Base-by-base conservation (phyloP, 1,140 invertebrate species). In the Sitophilus oryzae region DNA sequence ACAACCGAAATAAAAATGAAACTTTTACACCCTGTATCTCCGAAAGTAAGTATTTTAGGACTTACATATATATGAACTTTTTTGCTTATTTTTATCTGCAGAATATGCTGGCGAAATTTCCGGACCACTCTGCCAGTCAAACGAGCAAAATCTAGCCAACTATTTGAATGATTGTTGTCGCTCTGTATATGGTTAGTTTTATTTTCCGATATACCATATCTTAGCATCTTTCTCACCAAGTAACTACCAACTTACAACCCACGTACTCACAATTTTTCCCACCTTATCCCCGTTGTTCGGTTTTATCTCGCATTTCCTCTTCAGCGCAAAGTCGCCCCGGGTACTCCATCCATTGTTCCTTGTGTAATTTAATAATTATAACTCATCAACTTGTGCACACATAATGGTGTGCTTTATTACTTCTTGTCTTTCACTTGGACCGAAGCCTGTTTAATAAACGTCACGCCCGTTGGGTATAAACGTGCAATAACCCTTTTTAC, bases 341-440 rank as follows among this genome's bases (percentile, higher is more conserved):
- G 40, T 19, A 42, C n/a, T n/a, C n/a, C n/a, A n/a, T n/a, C 11
- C 50, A 43, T 52, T 52, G 48, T 50, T 41, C 19, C 48, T 50
- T 50, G 40, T 52, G 50, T 52, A 52, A 52, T 52, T 52, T 52
- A 43, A 52, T 52, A 52, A 52, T 52, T 52, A 44, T 16, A 21
- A 19, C 41, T 52, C 40, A 41, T 44, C 50, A 52, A 40, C 22
- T 43, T 43, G 41, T 52, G 41, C 50, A 52, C 50, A 52, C 50
- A 52, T 52, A 35, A 52, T 52, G 41, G 50, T 43, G 50, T 52
- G 50, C 41, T 34, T 43, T 52, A 52, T 52, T 52, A 52, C 50
- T 52, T 52, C 50, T 34, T 52, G 25, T 22, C 15, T 42, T 43
- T 43, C 50, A 15, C 36, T n/a, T 25, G n/a, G 19, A 8, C 37